Evolutionary conservation across 1,140 invertebrate genomes (phyloP).

Genomic region (Geopemphigus sp.): DNA sequence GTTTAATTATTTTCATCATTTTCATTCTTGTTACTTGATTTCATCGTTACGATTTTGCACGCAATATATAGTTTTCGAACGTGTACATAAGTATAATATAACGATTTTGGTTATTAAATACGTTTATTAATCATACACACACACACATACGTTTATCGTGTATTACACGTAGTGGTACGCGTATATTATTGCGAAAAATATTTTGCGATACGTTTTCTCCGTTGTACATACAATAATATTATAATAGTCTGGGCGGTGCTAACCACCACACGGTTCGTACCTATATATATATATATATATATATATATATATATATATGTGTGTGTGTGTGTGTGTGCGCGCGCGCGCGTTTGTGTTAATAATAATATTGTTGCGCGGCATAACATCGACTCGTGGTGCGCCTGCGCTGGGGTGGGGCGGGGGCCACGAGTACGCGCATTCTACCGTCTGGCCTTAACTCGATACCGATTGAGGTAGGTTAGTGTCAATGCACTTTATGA

Average conservation of each 20-base stretch:
- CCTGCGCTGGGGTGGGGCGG: conserved; percentile 15
- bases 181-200: neutral
- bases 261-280: neutral
- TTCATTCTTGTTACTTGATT: no score
- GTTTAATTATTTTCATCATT: no score
- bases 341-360: neutral
- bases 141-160: neutral
- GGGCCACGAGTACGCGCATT: conserved; percentile 1
- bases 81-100: no score
- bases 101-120: no score
- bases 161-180: no score
- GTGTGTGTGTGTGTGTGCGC: neutral
- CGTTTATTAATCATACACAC: neutral
- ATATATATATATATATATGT: no score
- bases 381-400: neutral
- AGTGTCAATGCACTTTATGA: conserved; percentile 49
- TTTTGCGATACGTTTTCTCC: neutral
- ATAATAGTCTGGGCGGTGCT: no score
- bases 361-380: conserved; percentile 41
- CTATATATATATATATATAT: no score
- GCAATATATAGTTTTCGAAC: no score
- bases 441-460: conserved; percentile 45
- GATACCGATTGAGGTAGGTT: conserved; percentile 44
- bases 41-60: no score
- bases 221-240: no score